Conservation (phyloP, 2,113 vertebrate species). For the Coturnix japonica region DNA sequence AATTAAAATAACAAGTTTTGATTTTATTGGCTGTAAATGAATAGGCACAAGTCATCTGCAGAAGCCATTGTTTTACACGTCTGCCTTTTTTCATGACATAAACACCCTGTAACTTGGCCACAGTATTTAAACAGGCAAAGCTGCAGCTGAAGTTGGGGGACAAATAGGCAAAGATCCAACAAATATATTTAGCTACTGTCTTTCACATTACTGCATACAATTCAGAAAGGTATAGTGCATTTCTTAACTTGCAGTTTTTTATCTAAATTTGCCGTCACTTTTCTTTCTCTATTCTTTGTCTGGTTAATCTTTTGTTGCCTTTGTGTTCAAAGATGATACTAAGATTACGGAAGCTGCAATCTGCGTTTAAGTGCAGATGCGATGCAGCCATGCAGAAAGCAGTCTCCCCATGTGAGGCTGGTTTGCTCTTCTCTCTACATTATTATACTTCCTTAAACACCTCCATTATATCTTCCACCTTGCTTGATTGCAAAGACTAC, state of each 20-base stretch:
- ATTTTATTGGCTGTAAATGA: slow-evolving; percentile 46
- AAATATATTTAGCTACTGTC: not conserved
- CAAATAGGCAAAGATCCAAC: not conserved
- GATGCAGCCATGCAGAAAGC: not conserved
- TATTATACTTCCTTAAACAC: slow-evolving; percentile 58
- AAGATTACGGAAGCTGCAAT: slow-evolving; percentile 2
- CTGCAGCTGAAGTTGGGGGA: slow-evolving; percentile 5
- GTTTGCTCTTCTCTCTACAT: slow-evolving; percentile 3
- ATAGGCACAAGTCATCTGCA: slow-evolving; percentile 36
- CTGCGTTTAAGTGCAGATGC: slow-evolving; percentile 38
- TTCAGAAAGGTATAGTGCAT: not conserved
- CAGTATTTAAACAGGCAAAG: not conserved
- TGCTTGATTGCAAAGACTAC: slow-evolving; percentile 48
- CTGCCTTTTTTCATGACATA: not conserved
- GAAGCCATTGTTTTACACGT: slow-evolving; percentile 24
- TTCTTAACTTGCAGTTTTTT: not conserved
- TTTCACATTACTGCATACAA: slow-evolving; percentile 23
- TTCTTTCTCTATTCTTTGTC: slow-evolving; percentile 20
- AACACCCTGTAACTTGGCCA: not conserved
- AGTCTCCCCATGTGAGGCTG: not conserved
- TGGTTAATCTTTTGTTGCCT: slow-evolving; percentile 37
- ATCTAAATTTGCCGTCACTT: slow-evolving; percentile 25
- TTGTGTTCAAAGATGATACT: slow-evolving; percentile 1
- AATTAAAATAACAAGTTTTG: slow-evolving; percentile 70
- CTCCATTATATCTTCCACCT: slow-evolving; percentile 35